A percentile compares a stretch with the other conserved stretches of the same genome.
These are phyloP conservation scores for Eutrigla gurnardus DNA, from an alignment of 2,797 vertebrate genomes.

Conservation along the genomic window DNA sequence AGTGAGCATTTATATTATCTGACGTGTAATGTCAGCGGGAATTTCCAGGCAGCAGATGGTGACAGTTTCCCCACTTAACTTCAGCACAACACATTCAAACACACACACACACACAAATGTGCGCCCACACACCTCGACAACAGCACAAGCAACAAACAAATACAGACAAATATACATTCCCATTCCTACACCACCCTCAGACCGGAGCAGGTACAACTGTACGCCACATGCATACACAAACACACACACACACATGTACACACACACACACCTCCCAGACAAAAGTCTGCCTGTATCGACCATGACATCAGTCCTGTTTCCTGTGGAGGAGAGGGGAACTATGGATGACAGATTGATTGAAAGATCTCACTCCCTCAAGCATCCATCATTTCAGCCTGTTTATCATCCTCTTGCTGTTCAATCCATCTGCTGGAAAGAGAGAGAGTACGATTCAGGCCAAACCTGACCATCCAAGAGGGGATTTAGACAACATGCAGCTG, in stretches of 20 bases:
- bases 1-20: conserved; percentile 55
- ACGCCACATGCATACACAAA: conserved; percentile 8
- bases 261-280: conserved; percentile 18
- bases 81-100: conserved; percentile 16
- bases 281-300: conserved; percentile 52
- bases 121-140: not conserved
- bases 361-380: conserved; percentile 56
- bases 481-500: conserved; percentile 27
- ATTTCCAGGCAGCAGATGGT: conserved; percentile 71
- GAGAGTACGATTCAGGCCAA: conserved; percentile 44
- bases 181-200: not conserved
- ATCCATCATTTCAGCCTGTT: conserved; percentile 63
- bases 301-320: conserved; percentile 71
- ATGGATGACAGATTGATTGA: conserved; percentile 81
- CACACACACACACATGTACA: conserved; percentile 14
- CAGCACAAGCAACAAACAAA: not conserved
- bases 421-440: conserved; percentile 44
- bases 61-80: conserved; percentile 59
- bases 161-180: conserved; percentile 20
- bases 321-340: conserved; percentile 66
- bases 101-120: conserved; percentile 4
- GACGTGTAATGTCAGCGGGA: conserved; percentile 62
- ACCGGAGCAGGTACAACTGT: conserved; percentile 3
- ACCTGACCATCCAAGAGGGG: conserved; percentile 48
- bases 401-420: conserved; percentile 55